Percentiles rank a stretch among this genome's conserved stretches.
phyloP scores from a whole-genome alignment of 2,888 invertebrate species.

The Automeris io region DNA sequence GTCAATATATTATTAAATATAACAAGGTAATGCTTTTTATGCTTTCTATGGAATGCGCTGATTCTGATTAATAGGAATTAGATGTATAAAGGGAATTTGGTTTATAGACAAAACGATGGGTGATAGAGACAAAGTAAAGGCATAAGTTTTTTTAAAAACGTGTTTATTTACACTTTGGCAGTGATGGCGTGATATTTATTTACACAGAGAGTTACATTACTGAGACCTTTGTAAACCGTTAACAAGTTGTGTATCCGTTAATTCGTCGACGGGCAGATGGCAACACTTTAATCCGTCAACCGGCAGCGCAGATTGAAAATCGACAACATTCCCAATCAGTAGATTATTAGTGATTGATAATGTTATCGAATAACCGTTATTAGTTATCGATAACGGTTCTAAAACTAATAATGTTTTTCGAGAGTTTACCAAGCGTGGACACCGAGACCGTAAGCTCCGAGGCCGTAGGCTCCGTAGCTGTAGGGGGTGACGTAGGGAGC shows the following conservation, averaged over 20 bases:
- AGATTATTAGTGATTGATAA: constrained; percentile 20
- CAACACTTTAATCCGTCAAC: constrained; percentile 26
- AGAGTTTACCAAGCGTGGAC: constrained; percentile 53
- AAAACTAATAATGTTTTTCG: constrained; percentile 17
- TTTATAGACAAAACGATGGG: not conserved
- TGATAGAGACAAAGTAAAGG: constrained; percentile 10
- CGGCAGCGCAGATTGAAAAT: constrained; percentile 22
- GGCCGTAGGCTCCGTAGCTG: constrained; percentile 16
- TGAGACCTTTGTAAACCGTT: constrained; percentile 59
- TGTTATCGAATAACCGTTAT: constrained; percentile 19
- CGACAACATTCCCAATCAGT: constrained; percentile 9
- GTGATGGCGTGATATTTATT: constrained; percentile 69
- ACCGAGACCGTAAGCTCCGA: constrained; percentile 18
- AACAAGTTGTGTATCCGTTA: constrained; percentile 35
- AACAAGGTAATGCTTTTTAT: no score
- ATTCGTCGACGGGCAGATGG: constrained; percentile 21
- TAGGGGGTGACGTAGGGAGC: constrained; percentile 18
- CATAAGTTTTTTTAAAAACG: constrained; percentile 36
- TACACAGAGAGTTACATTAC: constrained; percentile 73
- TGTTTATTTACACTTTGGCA: constrained; percentile 77
- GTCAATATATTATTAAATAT: no score
- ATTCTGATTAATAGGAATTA: not conserved
- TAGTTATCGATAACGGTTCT: constrained; percentile 17
- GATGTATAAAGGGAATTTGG: not conserved
- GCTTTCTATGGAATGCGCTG: no score